Evolutionary conservation across 2,113 vertebrate genomes (phyloP).

Genomic region (Alces alces): DNA sequence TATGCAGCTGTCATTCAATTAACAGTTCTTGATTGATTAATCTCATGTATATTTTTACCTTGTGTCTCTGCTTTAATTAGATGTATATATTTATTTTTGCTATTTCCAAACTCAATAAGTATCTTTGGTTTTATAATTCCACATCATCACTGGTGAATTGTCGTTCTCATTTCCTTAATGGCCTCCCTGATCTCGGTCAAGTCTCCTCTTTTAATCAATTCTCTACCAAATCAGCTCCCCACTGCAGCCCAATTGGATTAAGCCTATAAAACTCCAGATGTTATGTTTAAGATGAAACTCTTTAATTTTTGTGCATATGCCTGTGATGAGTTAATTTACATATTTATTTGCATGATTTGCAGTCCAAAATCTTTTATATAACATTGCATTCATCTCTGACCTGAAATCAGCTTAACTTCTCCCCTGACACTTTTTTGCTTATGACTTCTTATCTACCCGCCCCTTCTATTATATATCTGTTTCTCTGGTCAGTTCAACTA

Average conservation of each 20-base stretch:
- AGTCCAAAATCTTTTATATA: background rate
- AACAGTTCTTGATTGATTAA: constrained; percentile 18
- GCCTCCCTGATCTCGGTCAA: background rate
- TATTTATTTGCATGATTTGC: background rate
- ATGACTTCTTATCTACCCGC: background rate
- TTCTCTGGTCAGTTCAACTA: background rate
- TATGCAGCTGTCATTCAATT: constrained; percentile 43
- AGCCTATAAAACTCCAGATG: background rate
- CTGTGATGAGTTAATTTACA: background rate
- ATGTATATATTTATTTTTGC: background rate
- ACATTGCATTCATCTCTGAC: background rate
- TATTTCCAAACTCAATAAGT: background rate
- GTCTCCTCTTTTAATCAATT: background rate
- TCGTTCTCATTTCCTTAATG: background rate
- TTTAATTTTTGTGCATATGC: background rate
- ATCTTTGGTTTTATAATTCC: constrained; percentile 21
- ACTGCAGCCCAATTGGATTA: background rate
- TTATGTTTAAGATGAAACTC: background rate
- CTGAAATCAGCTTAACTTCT: background rate
- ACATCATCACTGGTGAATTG: background rate
- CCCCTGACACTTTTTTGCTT: background rate
- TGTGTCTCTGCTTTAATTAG: background rate
- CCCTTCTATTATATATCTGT: background rate
- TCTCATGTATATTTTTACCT: constrained; percentile 9
- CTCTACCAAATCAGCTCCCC: background rate